Evolutionary conservation across 2,113 vertebrate species (phyloP).

Genomic region (Aegotheles bennettii): DNA sequence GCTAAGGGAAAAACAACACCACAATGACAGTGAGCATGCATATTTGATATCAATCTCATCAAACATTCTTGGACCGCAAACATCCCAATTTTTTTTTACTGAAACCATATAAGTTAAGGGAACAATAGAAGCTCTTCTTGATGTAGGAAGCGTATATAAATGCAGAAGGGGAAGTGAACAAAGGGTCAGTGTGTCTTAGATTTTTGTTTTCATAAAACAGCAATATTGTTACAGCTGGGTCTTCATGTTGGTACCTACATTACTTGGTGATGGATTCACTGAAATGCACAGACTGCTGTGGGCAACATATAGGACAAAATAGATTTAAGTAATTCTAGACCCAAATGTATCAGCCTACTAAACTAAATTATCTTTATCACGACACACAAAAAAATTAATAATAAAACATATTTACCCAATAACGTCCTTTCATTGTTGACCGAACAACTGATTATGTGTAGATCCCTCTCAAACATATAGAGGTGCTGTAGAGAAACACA

Average conservation of each 20-base stretch:
- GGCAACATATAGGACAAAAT: background rate
- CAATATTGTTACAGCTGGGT: background rate
- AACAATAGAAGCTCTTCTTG: background rate
- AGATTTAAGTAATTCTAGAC: background rate
- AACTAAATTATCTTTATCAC: background rate
- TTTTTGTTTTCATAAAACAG: background rate
- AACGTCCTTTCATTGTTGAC: constrained; percentile 89
- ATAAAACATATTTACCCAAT: constrained; percentile 80
- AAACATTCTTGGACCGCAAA: background rate
- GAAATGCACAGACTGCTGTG: background rate
- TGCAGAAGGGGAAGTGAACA: background rate
- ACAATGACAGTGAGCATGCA: background rate
- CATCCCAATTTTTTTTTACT: background rate
- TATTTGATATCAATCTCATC: background rate
- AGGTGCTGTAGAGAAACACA: constrained; percentile 79
- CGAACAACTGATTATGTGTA: constrained; percentile 88
- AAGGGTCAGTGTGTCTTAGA: background rate
- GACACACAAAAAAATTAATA: background rate
- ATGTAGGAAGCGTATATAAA: background rate
- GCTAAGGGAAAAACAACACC: constrained; percentile 67
- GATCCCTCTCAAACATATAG: constrained; percentile 90
- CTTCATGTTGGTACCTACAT: background rate
- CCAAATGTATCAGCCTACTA: background rate
- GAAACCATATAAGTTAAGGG: background rate
- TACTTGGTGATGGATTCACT: background rate